phyloP scores from a whole-genome alignment of 2,797 vertebrate species.

The Macrochelys suwanniensis region DNA sequence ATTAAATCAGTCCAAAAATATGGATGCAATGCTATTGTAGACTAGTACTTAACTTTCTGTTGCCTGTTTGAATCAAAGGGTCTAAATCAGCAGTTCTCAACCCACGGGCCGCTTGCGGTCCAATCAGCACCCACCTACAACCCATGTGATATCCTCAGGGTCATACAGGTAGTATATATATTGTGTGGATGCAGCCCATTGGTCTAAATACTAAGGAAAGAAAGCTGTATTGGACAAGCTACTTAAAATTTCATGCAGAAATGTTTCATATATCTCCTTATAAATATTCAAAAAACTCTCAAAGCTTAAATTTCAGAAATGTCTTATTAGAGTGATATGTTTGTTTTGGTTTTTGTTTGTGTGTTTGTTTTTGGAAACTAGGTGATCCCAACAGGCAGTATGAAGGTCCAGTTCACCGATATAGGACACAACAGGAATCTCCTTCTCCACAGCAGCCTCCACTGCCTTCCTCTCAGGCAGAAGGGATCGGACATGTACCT shows the following conservation, averaged over 20 bases:
- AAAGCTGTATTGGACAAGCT: neutral
- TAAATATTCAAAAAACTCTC: neutral
- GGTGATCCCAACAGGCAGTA: conserved; percentile 85
- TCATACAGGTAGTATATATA: too few species aligned
- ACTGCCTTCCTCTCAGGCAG: conserved; percentile 84
- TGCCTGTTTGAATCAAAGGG: neutral
- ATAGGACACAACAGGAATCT: conserved; percentile 86
- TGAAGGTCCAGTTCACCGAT: conserved; percentile 88
- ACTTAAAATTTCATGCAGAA: neutral
- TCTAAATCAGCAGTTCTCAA: neutral
- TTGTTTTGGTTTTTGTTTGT: too few species aligned
- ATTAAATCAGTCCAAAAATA: neutral
- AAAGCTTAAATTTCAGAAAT: neutral
- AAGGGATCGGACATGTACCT: conserved; percentile 87
- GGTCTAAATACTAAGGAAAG: neutral
- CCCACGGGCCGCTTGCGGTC: too few species aligned
- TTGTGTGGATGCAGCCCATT: too few species aligned
- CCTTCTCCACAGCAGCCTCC: conserved; percentile 85
- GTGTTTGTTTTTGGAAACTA: conserved; percentile 53
- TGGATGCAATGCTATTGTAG: neutral
- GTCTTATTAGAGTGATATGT: neutral
- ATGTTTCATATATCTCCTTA: neutral
- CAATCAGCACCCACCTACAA: too few species aligned
- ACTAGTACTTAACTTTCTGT: neutral
- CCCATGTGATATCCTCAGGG: too few species aligned